Evolutionary conservation across 2,113 vertebrate species (phyloP).

Genomic region (Cnemophilus loriae): DNA sequence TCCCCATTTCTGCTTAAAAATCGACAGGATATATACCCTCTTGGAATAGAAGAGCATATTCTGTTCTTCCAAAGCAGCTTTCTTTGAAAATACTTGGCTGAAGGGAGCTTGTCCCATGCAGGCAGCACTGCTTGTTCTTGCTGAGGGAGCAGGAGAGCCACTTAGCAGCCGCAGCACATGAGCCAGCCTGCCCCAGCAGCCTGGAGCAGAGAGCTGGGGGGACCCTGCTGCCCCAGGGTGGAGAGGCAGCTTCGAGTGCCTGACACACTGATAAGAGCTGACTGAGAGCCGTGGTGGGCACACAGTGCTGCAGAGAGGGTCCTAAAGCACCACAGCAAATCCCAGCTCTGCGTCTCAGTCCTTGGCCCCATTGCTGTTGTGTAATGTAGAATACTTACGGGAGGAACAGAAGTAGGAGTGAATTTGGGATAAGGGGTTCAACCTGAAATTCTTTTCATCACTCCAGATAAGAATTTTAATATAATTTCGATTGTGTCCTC

Average conservation of each 20-base stretch:
- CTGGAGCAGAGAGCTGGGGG: neutral
- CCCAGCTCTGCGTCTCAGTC: neutral
- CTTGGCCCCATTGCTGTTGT: neutral
- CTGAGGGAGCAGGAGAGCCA: neutral
- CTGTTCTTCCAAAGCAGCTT: neutral
- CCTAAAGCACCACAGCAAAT: neutral
- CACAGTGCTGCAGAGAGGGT: neutral
- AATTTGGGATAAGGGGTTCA: neutral
- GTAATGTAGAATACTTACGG: accelerated
- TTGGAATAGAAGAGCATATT: neutral
- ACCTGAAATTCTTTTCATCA: neutral
- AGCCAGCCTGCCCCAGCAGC: neutral
- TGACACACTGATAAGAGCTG: accelerated
- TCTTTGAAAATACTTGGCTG: neutral
- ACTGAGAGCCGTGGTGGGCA: too few species aligned
- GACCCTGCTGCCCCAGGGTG: accelerated
- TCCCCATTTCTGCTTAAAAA: neutral
- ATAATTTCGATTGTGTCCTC: neutral
- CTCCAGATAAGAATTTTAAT: neutral
- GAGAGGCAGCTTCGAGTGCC: neutral
- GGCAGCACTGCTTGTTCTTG: neutral
- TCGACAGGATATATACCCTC: neutral
- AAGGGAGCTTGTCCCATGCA: neutral
- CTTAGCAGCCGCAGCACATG: accelerated
- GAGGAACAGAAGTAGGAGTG: neutral